A percentile compares a stretch with the other conserved stretches of the same genome.
Conservation (phyloP, 1,140 invertebrate genomes). For the Spodoptera frugiperda region DNA sequence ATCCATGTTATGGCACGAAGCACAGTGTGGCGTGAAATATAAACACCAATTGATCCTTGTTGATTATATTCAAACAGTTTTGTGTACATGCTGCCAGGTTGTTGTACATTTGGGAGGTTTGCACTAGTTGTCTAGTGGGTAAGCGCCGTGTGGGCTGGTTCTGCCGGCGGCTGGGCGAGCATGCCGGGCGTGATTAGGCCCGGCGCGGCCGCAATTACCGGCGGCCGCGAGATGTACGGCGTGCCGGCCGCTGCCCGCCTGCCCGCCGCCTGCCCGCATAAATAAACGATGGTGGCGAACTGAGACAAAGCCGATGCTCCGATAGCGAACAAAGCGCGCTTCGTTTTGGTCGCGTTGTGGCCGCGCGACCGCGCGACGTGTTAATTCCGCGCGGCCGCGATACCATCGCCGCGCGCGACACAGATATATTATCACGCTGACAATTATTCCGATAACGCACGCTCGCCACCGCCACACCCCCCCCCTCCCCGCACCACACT, state of each 20-base stretch:
- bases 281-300: slow-evolving; percentile 36
- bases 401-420: slow-evolving; percentile 47
- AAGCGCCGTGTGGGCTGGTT: background rate
- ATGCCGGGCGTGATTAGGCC: slow-evolving; percentile 11
- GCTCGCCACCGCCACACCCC: background rate
- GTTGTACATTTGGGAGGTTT: too few relatives aligned
- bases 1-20: too few relatives aligned
- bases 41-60: too few relatives aligned
- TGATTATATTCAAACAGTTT: too few relatives aligned
- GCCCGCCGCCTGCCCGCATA: slow-evolving; percentile 37
- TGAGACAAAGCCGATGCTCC: slow-evolving; percentile 41
- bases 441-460: slow-evolving; percentile 55
- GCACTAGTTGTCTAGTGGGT: too few relatives aligned
- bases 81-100: too few relatives aligned
- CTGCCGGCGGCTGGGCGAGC: background rate
- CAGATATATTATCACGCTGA: slow-evolving; percentile 47
- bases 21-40: too few relatives aligned
- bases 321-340: slow-evolving; percentile 54
- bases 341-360: slow-evolving; percentile 47
- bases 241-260: too few relatives aligned
- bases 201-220: slow-evolving; percentile 21
- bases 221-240: slow-evolving; percentile 32
- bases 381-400: slow-evolving; percentile 49
- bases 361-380: slow-evolving; percentile 49
- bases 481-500: background rate